phyloP scores from a whole-genome alignment of 2,797 vertebrate species.

The Hephaestus fuliginosus region DNA sequence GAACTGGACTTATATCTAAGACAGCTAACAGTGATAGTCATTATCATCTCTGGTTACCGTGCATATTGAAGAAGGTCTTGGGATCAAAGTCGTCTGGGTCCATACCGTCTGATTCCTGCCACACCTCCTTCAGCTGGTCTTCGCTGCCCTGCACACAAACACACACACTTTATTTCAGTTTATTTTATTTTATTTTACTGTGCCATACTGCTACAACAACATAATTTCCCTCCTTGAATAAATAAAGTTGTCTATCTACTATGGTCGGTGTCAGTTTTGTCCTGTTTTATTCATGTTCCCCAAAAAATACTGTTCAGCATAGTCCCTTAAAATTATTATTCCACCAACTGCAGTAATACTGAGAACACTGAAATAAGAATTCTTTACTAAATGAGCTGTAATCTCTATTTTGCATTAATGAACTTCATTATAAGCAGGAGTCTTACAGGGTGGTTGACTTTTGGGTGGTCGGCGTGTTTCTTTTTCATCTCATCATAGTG shows the following conservation, averaged over 20 bases:
- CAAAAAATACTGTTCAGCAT: background rate
- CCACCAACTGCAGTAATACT: background rate
- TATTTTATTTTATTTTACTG: too few species aligned
- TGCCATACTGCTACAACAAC: too few species aligned
- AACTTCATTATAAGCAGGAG: background rate
- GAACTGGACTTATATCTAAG: background rate
- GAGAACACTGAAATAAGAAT: background rate
- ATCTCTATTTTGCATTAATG: background rate
- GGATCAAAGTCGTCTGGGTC: conserved; percentile 94
- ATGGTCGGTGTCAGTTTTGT: background rate
- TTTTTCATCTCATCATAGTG: conserved; percentile 92
- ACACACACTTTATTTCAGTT: background rate
- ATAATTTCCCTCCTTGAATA: too few species aligned
- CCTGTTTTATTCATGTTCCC: background rate
- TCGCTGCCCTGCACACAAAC: conserved; percentile 90
- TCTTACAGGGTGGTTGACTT: conserved; percentile 95
- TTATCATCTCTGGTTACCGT: conserved; percentile 85
- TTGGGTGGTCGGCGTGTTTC: conserved; percentile 93
- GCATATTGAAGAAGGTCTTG: conserved; percentile 97
- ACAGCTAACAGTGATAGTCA: background rate
- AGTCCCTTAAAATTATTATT: background rate
- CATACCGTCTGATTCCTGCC: conserved; percentile 95
- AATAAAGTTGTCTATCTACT: background rate
- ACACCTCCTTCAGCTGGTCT: conserved; percentile 96
- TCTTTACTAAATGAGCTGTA: background rate